Percentiles rank a stretch among this genome's conserved stretches.
Evolutionary conservation across 1,140 invertebrate species (phyloP).

Genomic region (Diuraphis noxia): DNA sequence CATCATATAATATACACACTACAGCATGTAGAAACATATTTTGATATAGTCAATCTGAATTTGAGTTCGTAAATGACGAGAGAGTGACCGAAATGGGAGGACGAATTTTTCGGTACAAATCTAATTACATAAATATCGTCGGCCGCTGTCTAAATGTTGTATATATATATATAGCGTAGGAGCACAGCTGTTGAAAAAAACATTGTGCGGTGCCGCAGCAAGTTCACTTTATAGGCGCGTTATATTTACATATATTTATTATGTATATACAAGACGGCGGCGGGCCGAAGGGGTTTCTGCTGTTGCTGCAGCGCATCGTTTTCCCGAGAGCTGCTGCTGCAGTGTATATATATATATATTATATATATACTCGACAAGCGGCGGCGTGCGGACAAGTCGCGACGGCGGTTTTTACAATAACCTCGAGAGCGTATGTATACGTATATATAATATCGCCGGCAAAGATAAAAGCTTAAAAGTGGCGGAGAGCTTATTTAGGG

Average conservation of each 20-base stretch:
- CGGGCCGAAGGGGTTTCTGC: not conserved
- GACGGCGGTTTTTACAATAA: slow-evolving; percentile 22
- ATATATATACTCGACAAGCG: not conserved
- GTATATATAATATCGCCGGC: slow-evolving; percentile 10
- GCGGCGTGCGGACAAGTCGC: slow-evolving; percentile 20
- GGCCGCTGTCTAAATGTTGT: not conserved
- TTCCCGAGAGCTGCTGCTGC: not conserved
- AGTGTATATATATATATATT: not conserved
- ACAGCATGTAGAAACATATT: too few species aligned
- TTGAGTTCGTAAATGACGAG: too few species aligned
- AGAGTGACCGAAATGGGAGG: too few species aligned
- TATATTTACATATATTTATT: slow-evolving; percentile 12
- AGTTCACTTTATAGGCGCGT: not conserved
- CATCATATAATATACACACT: too few species aligned
- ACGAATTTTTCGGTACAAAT: not conserved
- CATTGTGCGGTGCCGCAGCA: not conserved
- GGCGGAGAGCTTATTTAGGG: slow-evolving; percentile 44
- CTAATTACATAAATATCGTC: not conserved
- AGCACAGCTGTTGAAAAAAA: not conserved
- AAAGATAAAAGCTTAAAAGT: slow-evolving; percentile 52
- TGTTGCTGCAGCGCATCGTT: not conserved
- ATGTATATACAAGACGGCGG: not conserved
- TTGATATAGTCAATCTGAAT: too few species aligned
- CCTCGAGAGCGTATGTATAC: not conserved
- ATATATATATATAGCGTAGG: too few species aligned